phyloP scores from a whole-genome alignment of 2,113 vertebrate species.

The Suricata suricatta region DNA sequence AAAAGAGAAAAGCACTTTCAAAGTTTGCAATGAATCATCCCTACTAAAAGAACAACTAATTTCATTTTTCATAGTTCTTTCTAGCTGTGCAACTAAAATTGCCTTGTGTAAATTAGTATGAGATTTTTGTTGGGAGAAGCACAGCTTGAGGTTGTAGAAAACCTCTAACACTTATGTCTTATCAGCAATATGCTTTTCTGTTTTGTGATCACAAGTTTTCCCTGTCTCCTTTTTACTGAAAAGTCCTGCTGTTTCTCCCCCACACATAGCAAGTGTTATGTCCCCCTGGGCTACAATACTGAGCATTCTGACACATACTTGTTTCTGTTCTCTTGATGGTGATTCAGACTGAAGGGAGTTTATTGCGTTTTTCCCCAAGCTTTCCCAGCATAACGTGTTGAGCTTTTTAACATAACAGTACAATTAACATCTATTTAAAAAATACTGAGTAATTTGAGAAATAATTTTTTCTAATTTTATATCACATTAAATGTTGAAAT shows the following conservation, averaged over 20 bases:
- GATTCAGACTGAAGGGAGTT: constrained; percentile 76
- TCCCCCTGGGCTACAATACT: constrained; percentile 78
- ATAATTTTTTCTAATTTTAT: constrained; percentile 49
- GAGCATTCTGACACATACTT: constrained; percentile 76
- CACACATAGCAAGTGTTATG: constrained; percentile 75
- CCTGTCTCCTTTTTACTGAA: constrained; percentile 75
- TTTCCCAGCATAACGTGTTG: constrained; percentile 66
- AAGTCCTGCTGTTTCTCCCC: constrained; percentile 79
- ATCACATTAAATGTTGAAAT: constrained; percentile 41
- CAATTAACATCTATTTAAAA: constrained; percentile 82
- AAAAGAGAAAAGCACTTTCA: constrained; percentile 48
- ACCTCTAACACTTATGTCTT: constrained; percentile 71
- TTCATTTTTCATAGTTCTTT: constrained; percentile 74
- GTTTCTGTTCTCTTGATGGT: constrained; percentile 74
- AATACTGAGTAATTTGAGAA: constrained; percentile 65
- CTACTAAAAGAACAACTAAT: constrained; percentile 67
- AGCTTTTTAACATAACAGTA: constrained; percentile 65
- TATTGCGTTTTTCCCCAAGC: constrained; percentile 66
- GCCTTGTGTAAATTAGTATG: constrained; percentile 71
- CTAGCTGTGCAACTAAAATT: constrained; percentile 68
- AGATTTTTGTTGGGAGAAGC: constrained; percentile 71
- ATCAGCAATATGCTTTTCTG: constrained; percentile 79
- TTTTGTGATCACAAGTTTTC: constrained; percentile 80
- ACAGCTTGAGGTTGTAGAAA: constrained; percentile 78
- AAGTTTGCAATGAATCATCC: constrained; percentile 54